phyloP scores from a whole-genome alignment of 2,888 invertebrate species.

The Cerceris ruficornis region DNA sequence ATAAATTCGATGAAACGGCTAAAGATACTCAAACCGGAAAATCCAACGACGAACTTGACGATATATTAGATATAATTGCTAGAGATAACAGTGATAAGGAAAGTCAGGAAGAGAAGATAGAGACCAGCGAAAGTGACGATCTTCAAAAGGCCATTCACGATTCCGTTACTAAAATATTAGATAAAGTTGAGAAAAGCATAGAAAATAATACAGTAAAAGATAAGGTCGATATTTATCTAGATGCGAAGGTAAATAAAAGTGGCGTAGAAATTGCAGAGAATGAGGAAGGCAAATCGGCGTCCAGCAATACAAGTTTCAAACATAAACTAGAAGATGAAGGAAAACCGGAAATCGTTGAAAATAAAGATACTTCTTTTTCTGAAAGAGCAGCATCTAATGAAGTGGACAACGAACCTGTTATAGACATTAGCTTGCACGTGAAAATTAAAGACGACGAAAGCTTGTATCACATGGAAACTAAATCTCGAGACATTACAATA shows the following conservation, averaged over 20 bases:
- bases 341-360: slow-evolving; percentile 4
- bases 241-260: slow-evolving; percentile 34
- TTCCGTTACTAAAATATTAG: slow-evolving; percentile 54
- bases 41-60: slow-evolving; percentile 63
- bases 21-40: slow-evolving; percentile 12
- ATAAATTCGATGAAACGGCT: slow-evolving; percentile 28
- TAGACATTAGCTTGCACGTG: slow-evolving; percentile 16
- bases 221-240: slow-evolving; percentile 15
- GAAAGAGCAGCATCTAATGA: slow-evolving; percentile 15
- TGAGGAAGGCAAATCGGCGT: slow-evolving; percentile 24
- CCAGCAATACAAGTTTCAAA: slow-evolving; percentile 3
- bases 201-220: slow-evolving; percentile 36
- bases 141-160: slow-evolving; percentile 50
- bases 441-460: slow-evolving; percentile 45
- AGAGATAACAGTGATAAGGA: slow-evolving; percentile 56
- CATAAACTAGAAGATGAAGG: slow-evolving; percentile 5
- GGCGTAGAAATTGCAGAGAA: slow-evolving; percentile 9
- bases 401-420: slow-evolving; percentile 8
- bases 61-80: slow-evolving; percentile 66
- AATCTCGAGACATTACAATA: slow-evolving; percentile 51
- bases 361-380: slow-evolving; percentile 4
- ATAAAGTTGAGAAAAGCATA: slow-evolving; percentile 53
- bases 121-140: slow-evolving; percentile 40
- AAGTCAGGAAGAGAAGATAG: slow-evolving; percentile 29
- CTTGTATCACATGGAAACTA: background rate